Evolutionary conservation across 1,140 invertebrate species (phyloP), one percentile per base, ranked within the genome.

Genomic region (Homarus americanus): DNA sequence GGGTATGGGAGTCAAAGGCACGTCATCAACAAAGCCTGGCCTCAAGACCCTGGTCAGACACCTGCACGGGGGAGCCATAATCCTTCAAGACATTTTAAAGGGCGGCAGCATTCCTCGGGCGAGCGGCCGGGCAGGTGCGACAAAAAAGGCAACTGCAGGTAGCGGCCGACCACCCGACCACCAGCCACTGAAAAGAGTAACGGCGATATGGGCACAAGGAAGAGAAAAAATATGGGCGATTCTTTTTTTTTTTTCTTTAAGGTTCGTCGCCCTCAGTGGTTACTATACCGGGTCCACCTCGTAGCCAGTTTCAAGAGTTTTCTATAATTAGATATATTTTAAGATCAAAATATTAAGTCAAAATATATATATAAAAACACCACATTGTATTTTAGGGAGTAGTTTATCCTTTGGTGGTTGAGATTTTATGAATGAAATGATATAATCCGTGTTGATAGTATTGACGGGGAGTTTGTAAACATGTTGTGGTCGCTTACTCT

Each of bases 41-140:
- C 5, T n/a, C 63, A 32, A n/a, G 63, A 32, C n/a, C 15, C 5
- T 58, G 53, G 20, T 2, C 9, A 24, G 7, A 69, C 63, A 32
- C 63, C 63, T 69, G 28, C n/a, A 4, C 7, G 24, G 63, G 63
- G 1, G 28, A 69, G 5, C 63, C 63, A 4, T 69, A 69, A 69
- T 69, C 63, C 63, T 69, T 69, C 63, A 69, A 69, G 63, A 32
- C 63, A 69, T 2, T 69, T 69, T 69, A 69, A 69, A 69, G 28
- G 53, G 63, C 7, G n/a, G 12, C n/a, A 24, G 28, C 63, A 69
- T 69, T 69, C 63, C 63, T 69, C 24, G 5, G 15, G 5, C 44
- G 5, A 24, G 63, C 15, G n/a, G 12, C 63, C 24, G 4, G 63
- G 63, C 63, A 69, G 63, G 63, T 69, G 28, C n/a, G 24, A 69